phyloP scores from a whole-genome alignment of 2,113 vertebrate species.

The Gobio gobio region DNA sequence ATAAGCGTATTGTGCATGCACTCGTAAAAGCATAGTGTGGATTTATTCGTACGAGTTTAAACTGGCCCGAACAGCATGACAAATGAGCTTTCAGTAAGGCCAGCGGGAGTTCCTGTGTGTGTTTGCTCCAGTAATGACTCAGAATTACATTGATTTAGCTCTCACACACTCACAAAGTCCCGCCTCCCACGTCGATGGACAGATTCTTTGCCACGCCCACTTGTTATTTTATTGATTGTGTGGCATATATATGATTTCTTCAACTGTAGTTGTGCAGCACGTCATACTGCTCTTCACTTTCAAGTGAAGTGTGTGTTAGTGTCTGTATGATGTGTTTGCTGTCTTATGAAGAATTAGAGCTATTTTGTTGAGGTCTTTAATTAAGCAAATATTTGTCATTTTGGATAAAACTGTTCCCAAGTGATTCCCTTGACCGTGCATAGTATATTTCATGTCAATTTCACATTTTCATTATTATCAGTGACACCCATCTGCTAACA shows the following conservation, averaged over 20 bases:
- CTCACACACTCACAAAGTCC: background rate
- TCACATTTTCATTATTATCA: background rate
- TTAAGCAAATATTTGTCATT: background rate
- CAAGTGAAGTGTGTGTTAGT: background rate
- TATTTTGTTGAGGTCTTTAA: background rate
- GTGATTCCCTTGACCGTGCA: background rate
- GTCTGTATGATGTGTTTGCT: background rate
- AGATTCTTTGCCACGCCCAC: background rate
- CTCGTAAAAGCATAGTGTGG: constrained; percentile 1
- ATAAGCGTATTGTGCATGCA: background rate
- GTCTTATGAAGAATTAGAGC: background rate
- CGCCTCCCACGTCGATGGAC: background rate
- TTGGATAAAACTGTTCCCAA: background rate
- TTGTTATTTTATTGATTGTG: background rate
- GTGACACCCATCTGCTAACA: background rate
- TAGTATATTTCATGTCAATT: too few relatives aligned
- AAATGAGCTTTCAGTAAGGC: constrained; percentile 9
- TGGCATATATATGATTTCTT: background rate
- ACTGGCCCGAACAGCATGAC: constrained; percentile 9
- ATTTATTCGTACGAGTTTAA: background rate
- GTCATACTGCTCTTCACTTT: background rate
- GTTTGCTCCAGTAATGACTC: constrained; percentile 6
- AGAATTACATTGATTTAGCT: background rate
- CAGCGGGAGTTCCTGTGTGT: background rate
- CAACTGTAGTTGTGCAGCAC: background rate